phyloP scores from a whole-genome alignment of 2,113 vertebrate species.

The Colistium nudipinnis region DNA sequence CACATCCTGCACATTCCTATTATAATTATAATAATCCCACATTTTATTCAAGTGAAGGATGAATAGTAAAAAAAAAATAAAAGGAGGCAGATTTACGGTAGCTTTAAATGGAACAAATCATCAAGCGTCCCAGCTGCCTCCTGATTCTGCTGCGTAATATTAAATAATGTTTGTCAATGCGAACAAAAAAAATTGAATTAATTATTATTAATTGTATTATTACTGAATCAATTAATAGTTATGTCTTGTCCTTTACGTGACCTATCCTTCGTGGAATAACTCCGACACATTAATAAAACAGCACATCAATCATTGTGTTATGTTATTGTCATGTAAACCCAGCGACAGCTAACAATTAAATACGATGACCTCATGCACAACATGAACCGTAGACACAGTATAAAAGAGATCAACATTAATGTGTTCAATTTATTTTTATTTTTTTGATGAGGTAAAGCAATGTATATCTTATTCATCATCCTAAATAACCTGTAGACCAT shows the following conservation, averaged over 20 bases:
- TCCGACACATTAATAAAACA: neutral
- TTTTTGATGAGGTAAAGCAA: too few relatives aligned
- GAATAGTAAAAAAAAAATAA: neutral
- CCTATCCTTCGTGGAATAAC: neutral
- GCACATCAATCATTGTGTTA: neutral
- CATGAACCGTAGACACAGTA: too few relatives aligned
- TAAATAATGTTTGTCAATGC: neutral
- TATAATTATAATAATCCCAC: neutral
- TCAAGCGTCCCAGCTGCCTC: neutral
- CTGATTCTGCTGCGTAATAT: neutral
- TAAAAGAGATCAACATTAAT: too few relatives aligned
- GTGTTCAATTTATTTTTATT: too few relatives aligned
- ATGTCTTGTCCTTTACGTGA: neutral
- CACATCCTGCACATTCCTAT: too few relatives aligned
- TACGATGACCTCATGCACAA: neutral
- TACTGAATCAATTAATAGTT: neutral
- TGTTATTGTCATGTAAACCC: neutral
- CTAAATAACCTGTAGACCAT: neutral
- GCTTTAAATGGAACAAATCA: neutral
- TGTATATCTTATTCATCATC: too few relatives aligned
- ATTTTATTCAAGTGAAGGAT: neutral
- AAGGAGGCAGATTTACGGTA: neutral
- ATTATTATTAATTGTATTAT: neutral
- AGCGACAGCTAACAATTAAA: neutral
- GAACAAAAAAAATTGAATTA: neutral